These are phyloP conservation scores for Caenorhabditis doughertyi DNA, from an alignment of 2,888 invertebrate genomes.

Conservation along the genomic window DNA sequence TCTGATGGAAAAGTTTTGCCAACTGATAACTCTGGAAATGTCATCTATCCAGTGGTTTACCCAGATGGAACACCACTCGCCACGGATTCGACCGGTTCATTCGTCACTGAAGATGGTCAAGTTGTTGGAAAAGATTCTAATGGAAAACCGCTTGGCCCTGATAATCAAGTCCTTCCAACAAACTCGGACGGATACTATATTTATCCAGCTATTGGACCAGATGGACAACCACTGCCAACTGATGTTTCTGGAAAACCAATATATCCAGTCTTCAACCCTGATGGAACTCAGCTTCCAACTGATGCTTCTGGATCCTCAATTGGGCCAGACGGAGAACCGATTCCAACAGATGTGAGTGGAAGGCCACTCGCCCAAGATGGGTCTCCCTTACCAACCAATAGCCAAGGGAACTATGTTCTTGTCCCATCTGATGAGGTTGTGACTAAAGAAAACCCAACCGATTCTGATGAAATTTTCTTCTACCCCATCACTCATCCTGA, in stretches of 20 bases:
- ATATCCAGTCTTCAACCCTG: conserved; percentile 60
- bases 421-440: conserved; percentile 26
- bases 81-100: conserved; percentile 34
- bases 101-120: conserved; percentile 9
- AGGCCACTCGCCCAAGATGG: conserved; percentile 7
- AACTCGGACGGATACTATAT: conserved; percentile 45
- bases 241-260: conserved; percentile 36
- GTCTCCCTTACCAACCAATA: conserved; percentile 18
- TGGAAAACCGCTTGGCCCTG: conserved; percentile 44
- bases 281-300: conserved; percentile 57
- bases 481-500: conserved; percentile 27
- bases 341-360: conserved; percentile 17
- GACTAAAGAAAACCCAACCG: conserved; percentile 15
- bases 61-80: conserved; percentile 50
- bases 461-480: conserved; percentile 9
- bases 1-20: conserved; percentile 20
- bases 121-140: neutral
- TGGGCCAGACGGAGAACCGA: conserved; percentile 27
- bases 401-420: conserved; percentile 34
- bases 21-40: conserved; percentile 57
- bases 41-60: conserved; percentile 47
- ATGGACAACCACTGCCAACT: conserved; percentile 22
- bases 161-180: conserved; percentile 41
- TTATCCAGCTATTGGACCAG: conserved; percentile 64
- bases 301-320: conserved; percentile 8